Evolutionary conservation across 2,888 invertebrate species (phyloP).

Genomic region (Melanchra persicariae): DNA sequence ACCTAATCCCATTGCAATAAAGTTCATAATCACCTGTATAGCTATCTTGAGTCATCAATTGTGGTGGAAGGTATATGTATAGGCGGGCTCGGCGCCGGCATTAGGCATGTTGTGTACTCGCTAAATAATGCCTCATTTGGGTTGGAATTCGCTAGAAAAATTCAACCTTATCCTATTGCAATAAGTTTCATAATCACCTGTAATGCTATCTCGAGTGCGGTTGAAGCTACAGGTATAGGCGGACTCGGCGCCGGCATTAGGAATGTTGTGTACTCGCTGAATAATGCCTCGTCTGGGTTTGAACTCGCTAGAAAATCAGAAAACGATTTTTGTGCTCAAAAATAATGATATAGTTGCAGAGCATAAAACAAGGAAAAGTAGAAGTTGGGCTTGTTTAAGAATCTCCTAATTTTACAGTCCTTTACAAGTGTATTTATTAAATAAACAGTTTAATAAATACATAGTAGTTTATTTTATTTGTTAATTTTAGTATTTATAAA

Average conservation of each 20-base stretch:
- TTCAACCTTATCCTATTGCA: neutral
- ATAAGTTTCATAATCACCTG: slow-evolving; percentile 87
- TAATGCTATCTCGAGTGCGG: slow-evolving; percentile 91
- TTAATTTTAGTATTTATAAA: too few species aligned
- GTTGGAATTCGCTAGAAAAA: slow-evolving; percentile 65
- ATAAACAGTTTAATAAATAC: too few species aligned
- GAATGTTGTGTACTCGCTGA: slow-evolving; percentile 94
- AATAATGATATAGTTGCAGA: too few species aligned
- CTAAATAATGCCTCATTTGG: slow-evolving; percentile 92
- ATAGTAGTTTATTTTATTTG: too few species aligned
- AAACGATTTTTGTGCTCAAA: too few species aligned
- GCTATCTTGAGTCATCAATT: slow-evolving; percentile 92
- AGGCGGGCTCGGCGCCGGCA: slow-evolving; percentile 92
- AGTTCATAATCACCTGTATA: slow-evolving; percentile 90
- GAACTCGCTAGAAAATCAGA: slow-evolving; percentile 67
- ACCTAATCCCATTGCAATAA: neutral
- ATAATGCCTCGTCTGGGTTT: slow-evolving; percentile 90
- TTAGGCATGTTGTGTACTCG: slow-evolving; percentile 93
- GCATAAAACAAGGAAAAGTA: too few species aligned
- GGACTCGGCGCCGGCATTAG: slow-evolving; percentile 93
- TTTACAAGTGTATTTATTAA: neutral
- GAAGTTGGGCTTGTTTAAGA: too few species aligned
- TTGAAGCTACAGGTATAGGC: slow-evolving; percentile 79
- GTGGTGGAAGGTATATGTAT: slow-evolving; percentile 81
- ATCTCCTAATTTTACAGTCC: too few species aligned